Evolutionary conservation across 2,113 vertebrate genomes (phyloP), one percentile per base, ranked within the genome.

Genomic region (Cinclus mexicanus): DNA sequence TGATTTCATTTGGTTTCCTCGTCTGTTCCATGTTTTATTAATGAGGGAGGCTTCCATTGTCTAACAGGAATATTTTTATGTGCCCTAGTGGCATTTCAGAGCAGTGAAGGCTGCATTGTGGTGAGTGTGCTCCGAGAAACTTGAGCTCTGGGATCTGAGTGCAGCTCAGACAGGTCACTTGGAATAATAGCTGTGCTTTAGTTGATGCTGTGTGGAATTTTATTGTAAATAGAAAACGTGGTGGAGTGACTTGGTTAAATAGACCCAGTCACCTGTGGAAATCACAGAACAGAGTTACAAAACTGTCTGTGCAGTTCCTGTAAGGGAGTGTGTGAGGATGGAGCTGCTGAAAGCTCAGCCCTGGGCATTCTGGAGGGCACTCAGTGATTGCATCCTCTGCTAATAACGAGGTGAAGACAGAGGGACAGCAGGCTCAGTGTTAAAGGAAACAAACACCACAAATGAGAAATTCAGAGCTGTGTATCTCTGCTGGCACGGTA

Each of bases 21-120:
- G 9, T 67, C 41, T 44, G 94, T 44, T 1, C 8, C 90, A 94
- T 98, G 94, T 87, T 98, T 98, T 97, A 97, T 98, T 98, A 90
- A 98, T 82, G 95, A 89, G 89, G 78, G 61, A 92, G 86, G 72
- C 52, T 95, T 91, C 96, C 59, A 83, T 96, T 95, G 95, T 98
- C 95, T 94, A 11, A 25, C 21, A 57, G 46, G 81, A 87, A 65
- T 94, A 39, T 67, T 91, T 96, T 71, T 52, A 7, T 78, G 41
- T 86, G 89, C 90, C 77, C 89, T 87, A 20, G 83, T 94, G 94
- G 86, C 74, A 57, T 85, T 76, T 90, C 29, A 25, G 44, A 82
- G 77, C 24, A 94, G 46, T 71, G 90, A 67, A 87, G 80, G 14
- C 77, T 81, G n/a, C 37, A 7, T 41, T 55, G 74, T 82, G 25